A percentile compares a stretch with the other conserved stretches of the same genome.
Conservation (phyloP, 2,888 invertebrate genomes). For the Malacosoma neustria region DNA sequence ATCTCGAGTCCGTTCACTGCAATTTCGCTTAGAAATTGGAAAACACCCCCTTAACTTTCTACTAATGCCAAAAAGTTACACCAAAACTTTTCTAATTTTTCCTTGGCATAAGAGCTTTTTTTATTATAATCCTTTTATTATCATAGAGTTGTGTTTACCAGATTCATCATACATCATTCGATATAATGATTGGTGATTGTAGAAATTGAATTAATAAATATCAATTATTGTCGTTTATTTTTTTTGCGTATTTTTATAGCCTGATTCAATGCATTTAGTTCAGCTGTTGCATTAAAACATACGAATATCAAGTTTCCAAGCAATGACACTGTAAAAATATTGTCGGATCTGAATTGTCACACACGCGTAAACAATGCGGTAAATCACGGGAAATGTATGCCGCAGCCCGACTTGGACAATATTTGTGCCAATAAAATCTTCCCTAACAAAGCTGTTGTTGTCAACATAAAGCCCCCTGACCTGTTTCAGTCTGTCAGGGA, state of each 20-base stretch:
- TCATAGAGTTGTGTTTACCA: too few species aligned
- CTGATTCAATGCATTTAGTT: too few species aligned
- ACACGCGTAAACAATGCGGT: conserved; percentile 66
- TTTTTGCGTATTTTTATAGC: too few species aligned
- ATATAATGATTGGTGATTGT: too few species aligned
- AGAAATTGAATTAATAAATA: too few species aligned
- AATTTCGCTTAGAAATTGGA: conserved; percentile 46
- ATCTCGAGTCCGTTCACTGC: conserved; percentile 21
- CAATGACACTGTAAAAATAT: conserved; percentile 56
- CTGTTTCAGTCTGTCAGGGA: conserved; percentile 55
- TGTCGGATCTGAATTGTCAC: conserved; percentile 49
- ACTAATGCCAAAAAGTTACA: conserved; percentile 14
- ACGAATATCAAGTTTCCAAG: conserved; percentile 47
- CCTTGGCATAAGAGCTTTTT: too few species aligned
- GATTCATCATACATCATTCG: background rate
- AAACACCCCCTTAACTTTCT: conserved; percentile 53
- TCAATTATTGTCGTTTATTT: too few species aligned
- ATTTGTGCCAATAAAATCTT: conserved; percentile 71
- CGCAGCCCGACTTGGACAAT: conserved; percentile 63
- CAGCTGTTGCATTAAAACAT: too few species aligned
- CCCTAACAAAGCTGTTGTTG: conserved; percentile 69
- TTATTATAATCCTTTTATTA: too few species aligned
- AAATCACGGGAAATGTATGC: conserved; percentile 62
- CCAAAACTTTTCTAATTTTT: conserved; percentile 43
- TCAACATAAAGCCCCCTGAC: conserved; percentile 60